These are phyloP conservation scores for Agrilus mali DNA, from an alignment of 2,888 invertebrate species.

Conservation along the genomic window DNA sequence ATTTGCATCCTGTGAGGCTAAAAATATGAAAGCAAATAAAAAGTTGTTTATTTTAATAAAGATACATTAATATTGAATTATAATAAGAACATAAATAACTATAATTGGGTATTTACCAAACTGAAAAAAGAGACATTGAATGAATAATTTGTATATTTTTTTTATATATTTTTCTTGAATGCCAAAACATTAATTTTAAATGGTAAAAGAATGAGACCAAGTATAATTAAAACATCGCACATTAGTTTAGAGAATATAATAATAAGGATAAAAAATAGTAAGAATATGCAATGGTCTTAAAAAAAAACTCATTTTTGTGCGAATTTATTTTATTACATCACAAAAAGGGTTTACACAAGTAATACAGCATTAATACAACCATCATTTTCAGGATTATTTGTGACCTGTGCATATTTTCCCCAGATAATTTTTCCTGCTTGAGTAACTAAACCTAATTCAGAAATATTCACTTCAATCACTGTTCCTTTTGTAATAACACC, in stretches of 20 bases:
- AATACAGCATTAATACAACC: constrained; percentile 98
- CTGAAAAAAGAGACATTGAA: no score
- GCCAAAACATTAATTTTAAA: constrained; percentile 1
- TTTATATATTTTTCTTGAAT: not conserved
- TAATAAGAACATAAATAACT: no score
- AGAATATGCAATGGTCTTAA: no score
- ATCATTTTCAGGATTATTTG: constrained; percentile 99
- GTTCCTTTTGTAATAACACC: constrained; percentile 99
- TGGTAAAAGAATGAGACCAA: not conserved
- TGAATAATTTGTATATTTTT: no score
- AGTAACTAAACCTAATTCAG: constrained; percentile 95
- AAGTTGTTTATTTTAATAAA: not conserved
- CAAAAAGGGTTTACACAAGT: constrained; percentile 54
- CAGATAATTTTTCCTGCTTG: constrained; percentile 98
- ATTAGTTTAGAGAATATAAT: no score
- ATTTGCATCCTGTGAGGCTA: constrained; percentile 65
- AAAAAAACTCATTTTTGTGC: no score
- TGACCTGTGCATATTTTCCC: constrained; percentile 99
- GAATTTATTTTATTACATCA: no score
- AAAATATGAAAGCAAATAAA: not conserved
- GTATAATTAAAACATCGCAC: no score
- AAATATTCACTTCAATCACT: constrained; percentile 94
- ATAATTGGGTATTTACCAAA: no score
- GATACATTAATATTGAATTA: constrained; percentile 1
- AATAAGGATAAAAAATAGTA: no score